Base-by-base conservation (phyloP, 2,797 vertebrate genomes). In the Moxostoma hubbsi region DNA sequence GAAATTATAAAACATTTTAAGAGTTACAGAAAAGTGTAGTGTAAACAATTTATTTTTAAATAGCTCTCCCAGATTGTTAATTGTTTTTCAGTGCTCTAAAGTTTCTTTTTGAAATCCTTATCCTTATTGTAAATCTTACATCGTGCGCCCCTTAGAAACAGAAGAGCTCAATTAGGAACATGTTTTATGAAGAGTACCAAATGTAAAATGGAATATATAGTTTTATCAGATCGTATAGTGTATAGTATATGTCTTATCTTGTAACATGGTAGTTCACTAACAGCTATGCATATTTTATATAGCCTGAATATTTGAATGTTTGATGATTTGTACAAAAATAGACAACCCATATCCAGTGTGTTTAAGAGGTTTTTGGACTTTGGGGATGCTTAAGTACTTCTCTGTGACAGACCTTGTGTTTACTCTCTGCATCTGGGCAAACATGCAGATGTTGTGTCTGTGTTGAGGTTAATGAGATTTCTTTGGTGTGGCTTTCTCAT, bases 381-480 rank as follows among this genome's bases (percentile, higher is more conserved):
- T 62, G 46, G 7, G 10, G 45, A 36, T 59, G 64, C 68, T n/a
- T 2, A 59, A 72, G 77, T 15, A 43, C 43, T 49, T 72, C 53
- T 65, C 18, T 2, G 7, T 72, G 61, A 68, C 75, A 15, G 54
- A 36, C 66, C 18, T 11, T 15, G 11, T 65, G 55, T 54, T 59
- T 9, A 36, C 66, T 63, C 87, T 88, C 83, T 77, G 50, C 24
- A 45, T 55, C 57, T 67, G 15, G 64, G 36, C 58, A 50, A 69
- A 77, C 10, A 15, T 73, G 49, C 2, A 59, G 73, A 79, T 81
- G 74, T 68, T 45, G 55, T 43, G 79, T 64, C 45, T 61, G 57
- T 57, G 50, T 66, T 55, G 50, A 74, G 80, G 68, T 79, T 85
- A 80, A 84, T 86, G 74, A 77, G 81, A 59, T 79, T 77, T 80